Base-by-base conservation (phyloP, 2,888 invertebrate species). In the Phragmatobia fuliginosa region DNA sequence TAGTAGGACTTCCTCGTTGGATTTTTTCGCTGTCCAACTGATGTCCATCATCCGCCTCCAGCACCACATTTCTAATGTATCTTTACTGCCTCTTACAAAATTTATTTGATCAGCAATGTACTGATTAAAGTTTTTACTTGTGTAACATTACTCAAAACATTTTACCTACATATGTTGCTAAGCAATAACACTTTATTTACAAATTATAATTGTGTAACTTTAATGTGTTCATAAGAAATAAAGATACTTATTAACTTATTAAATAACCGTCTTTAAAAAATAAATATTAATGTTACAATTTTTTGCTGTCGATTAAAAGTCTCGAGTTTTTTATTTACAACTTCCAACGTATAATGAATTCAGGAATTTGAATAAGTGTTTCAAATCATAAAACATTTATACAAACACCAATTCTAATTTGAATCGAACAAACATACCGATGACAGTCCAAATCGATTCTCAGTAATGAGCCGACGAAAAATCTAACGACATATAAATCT, bases 391-490 rank as follows among this genome's bases (percentile, higher is more conserved):
- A 49, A 71, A 79, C 73, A 76, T 81, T 75, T 72, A 75, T 78
- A 66, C 67, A 71, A 80, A 75, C 77, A 76, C 67, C 67, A 67
- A 73, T 76, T 72, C 72, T 77, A 77, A 80, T 78, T 76, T 73
- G 66, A 78, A 81, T 77, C 69, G 72, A 80, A 77, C 77, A 81
- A 80, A 76, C 68, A 73, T 74, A 67, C 68, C 84, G 88, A 77
- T 85, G 88, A 89, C 87, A 88, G 87, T 79, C 77, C 74, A 85
- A 85, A 87, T 85, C 87, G 86, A 82, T 84, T 87, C 77, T 72
- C 72, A 58, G 76, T 85, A 88, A 88, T 83, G 87, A 87, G 77
- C 83, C 83, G 85, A 77, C 77, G 87, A 88, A 85, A 88, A 79
- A 77, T 81, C 75, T 71, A 78, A 82, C 85, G 84, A 84, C 84